A percentile compares a stretch with the other conserved stretches of the same genome.
These are phyloP conservation scores for Orientallactaga sibirica DNA, from an alignment of 2,797 vertebrate species.

Conservation along the genomic window DNA sequence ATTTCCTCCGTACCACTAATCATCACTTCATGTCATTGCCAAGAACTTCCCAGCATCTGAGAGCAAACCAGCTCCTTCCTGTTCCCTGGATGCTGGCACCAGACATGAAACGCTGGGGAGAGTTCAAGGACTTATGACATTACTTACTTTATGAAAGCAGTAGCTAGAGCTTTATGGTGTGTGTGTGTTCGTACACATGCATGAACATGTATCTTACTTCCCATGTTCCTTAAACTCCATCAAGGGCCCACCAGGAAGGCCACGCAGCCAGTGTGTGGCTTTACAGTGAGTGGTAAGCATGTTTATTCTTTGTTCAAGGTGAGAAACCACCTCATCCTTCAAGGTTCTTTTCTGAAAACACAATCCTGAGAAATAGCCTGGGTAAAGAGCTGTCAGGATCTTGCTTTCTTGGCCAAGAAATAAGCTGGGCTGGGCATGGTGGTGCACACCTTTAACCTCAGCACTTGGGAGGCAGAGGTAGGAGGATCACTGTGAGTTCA, in stretches of 20 bases:
- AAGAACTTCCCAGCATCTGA: not conserved
- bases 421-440: too few species aligned
- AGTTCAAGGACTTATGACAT: not conserved
- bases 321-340: not conserved
- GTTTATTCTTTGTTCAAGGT: not conserved
- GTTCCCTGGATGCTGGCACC: not conserved
- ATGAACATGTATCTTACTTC: not conserved
- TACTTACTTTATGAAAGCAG: not conserved
- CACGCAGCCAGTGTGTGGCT: not conserved
- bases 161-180: not conserved
- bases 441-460: too few species aligned
- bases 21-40: not conserved
- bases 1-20: not conserved
- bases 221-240: too few species aligned
- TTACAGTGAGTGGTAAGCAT: not conserved
- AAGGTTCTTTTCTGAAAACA: not conserved
- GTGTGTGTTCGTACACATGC: not conserved
- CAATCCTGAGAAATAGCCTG: not conserved
- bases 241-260: not conserved
- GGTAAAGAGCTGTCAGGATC: not conserved
- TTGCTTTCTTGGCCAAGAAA: not conserved
- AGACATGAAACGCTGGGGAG: not conserved
- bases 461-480: too few species aligned
- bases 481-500: too few species aligned
- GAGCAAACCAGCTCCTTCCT: not conserved